Conservation (phyloP, 1,140 invertebrate species). For the Phenacoccus solenopsis region DNA sequence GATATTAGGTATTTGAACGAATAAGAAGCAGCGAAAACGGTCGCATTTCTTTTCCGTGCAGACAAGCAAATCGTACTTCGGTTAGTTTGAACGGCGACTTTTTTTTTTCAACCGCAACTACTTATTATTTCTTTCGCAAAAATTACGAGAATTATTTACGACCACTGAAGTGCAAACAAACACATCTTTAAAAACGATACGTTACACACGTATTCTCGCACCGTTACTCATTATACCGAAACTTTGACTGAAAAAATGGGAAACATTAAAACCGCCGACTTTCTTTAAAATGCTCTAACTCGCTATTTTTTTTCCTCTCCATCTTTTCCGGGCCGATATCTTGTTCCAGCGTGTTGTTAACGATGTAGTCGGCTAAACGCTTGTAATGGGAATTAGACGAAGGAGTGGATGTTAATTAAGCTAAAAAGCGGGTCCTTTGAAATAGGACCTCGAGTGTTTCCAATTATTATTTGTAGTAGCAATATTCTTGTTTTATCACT, state of each 20-base stretch:
- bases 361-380: conserved; percentile 8
- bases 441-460: conserved; percentile 4
- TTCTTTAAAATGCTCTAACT: background rate
- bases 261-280: conserved; percentile 11
- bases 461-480: too few relatives aligned
- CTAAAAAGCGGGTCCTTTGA: conserved; percentile 10
- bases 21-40: too few relatives aligned
- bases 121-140: background rate
- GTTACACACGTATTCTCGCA: background rate
- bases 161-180: background rate
- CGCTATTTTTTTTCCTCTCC: background rate
- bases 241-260: background rate
- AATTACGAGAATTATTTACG: background rate
- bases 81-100: too few relatives aligned
- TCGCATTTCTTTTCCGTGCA: too few relatives aligned
- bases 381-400: background rate
- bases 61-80: too few relatives aligned
- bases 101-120: too few relatives aligned
- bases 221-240: background rate
- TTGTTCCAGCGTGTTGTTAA: background rate
- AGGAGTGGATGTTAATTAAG: conserved; percentile 10
- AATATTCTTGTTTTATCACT: too few relatives aligned
- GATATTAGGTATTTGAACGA: too few relatives aligned
- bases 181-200: background rate
- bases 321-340: too few relatives aligned